Base-by-base conservation (phyloP, 2,113 vertebrate species). In the Tachysurus vachellii region DNA sequence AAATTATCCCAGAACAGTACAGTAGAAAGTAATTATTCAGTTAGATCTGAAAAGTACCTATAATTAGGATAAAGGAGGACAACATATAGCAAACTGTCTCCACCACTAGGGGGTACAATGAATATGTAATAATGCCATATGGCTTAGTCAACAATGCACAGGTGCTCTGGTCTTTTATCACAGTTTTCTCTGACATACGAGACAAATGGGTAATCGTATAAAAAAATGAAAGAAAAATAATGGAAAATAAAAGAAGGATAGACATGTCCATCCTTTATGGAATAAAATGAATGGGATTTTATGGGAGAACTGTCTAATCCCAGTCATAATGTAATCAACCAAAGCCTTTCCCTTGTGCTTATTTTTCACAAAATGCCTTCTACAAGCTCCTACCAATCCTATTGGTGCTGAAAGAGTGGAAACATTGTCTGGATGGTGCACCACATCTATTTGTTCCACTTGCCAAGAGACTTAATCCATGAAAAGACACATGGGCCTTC, bases 271-370 rank as follows among this genome's bases (percentile, higher is more conserved):
- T 71, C 44, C 44, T 26, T 50, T 26, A 50, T 28, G 26, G 50
- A 28, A 28, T 54, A 17, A 12, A 56, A 31, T 5, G n/a, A 56
- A 79, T 31, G n/a, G n/a, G 14, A 79, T 79, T 14, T 54, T 54
- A 54, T 28, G 7, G n/a, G 2, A 54, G 26, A 28, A 21, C 23
- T 77, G 47, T 77, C 23, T 21, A 26, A 16, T n/a, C 75, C 26
- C 21, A 53, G 7, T 77, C 5, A 5, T 53, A 16, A 53, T 16
- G 5, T 77, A 57, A 57, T 80, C 76, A n/a, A 80, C 16, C 26
- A 80, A 31, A 80, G 56, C 9, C 76, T 79, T 79, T 56, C 17
- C n/a, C 50, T 79, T 79, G 26, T 28, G 50, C n/a, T n/a, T 79
- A 8, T 56, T 79, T 56, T 28, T 56, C n/a, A 28, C 50, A 31